Evolutionary conservation across 1,140 invertebrate species (phyloP).

Genomic region (Cecropterus lyciades): DNA sequence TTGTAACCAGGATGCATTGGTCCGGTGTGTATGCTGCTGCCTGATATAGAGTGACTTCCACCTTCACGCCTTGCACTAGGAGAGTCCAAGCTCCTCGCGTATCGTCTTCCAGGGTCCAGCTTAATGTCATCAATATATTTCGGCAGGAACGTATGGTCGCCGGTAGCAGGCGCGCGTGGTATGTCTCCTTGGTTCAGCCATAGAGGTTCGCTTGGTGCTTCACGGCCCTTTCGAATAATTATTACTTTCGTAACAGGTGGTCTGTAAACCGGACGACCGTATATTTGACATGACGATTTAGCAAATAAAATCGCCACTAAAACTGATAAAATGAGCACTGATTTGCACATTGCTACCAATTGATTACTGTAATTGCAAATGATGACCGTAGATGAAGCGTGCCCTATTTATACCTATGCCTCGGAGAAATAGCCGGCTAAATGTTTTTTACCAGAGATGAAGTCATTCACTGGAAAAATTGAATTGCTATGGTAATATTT

Average conservation of each 20-base stretch:
- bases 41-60: slow-evolving; percentile 29
- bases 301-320: slow-evolving; percentile 41
- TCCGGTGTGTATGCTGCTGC: slow-evolving; percentile 36
- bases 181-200: slow-evolving; percentile 61
- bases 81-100: slow-evolving; percentile 45
- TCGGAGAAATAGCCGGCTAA: no score
- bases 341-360: slow-evolving; percentile 22
- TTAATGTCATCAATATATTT: slow-evolving; percentile 57
- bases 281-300: slow-evolving; percentile 42
- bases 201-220: slow-evolving; percentile 48
- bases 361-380: slow-evolving; percentile 7
- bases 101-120: slow-evolving; percentile 55
- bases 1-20: slow-evolving; percentile 41
- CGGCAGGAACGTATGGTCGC: slow-evolving; percentile 57
- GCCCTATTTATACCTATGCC: slow-evolving; percentile 31
- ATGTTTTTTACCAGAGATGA: no score
- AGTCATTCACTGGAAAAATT: no score
- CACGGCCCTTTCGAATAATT: slow-evolving; percentile 46
- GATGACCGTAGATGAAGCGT: background rate
- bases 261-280: slow-evolving; percentile 44
- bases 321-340: slow-evolving; percentile 10
- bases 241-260: slow-evolving; percentile 42
- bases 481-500: no score
- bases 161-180: slow-evolving; percentile 49
- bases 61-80: slow-evolving; percentile 32